Evolutionary conservation across 2,113 vertebrate species (phyloP).

Genomic region (Suricata suricatta): DNA sequence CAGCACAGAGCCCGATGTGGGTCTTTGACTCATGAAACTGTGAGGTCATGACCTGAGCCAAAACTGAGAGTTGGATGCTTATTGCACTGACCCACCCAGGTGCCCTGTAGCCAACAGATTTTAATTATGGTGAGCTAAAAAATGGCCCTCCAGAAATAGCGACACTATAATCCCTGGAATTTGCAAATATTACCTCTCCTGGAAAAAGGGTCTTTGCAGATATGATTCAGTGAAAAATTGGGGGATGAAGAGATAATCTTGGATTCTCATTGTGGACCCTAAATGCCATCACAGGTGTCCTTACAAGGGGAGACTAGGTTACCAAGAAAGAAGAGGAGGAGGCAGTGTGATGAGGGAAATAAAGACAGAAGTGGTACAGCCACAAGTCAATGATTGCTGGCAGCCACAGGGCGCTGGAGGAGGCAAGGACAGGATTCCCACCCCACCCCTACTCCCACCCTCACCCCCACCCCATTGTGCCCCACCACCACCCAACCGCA

Average conservation of each 20-base stretch:
- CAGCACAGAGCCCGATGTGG: too few relatives aligned
- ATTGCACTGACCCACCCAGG: too few relatives aligned
- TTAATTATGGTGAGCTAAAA: neutral
- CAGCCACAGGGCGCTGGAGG: neutral
- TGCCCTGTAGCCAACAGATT: neutral
- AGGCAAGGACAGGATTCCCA: neutral
- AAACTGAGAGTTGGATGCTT: too few relatives aligned
- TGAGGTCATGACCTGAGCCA: too few relatives aligned
- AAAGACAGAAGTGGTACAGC: neutral
- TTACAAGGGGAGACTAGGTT: neutral
- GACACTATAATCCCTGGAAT: neutral
- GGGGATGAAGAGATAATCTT: neutral
- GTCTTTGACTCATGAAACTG: too few relatives aligned
- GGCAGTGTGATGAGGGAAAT: accelerated
- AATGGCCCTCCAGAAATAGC: neutral
- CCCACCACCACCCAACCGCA: too few relatives aligned
- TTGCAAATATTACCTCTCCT: neutral
- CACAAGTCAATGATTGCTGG: neutral
- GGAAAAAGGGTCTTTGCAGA: neutral
- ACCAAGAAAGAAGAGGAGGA: neutral
- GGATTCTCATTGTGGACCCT: neutral
- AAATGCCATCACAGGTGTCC: neutral
- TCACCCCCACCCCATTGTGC: too few relatives aligned
- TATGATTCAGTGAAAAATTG: neutral
- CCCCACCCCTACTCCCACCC: too few relatives aligned